Base-by-base conservation (phyloP, 2,888 invertebrate genomes). In the Drosophila heteroneura region DNA sequence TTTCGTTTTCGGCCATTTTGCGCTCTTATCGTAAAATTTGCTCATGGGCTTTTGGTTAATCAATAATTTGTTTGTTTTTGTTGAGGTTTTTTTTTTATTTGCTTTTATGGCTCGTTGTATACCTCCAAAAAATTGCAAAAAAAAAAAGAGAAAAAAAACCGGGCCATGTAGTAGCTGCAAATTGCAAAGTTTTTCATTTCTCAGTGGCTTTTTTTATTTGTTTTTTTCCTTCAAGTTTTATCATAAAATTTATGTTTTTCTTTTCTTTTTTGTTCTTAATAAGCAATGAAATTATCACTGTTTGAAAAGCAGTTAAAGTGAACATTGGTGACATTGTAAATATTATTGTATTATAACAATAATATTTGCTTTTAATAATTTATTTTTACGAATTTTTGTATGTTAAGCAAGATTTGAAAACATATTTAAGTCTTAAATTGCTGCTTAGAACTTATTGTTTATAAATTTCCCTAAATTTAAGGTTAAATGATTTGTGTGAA, bases 241-340 rank as follows among this genome's bases (percentile, higher is more conserved):
- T 65, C 75, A 67, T 75, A 75, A 75, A 78, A 52, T 64, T 63
- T 26, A 54, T 62, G 51, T 41, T 79, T 74, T 39, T 32, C 14
- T 26, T 37, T 19, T 32, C 37, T 28, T 26, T 79, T 67, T 68
- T 78, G 65, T 69, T 62, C 65, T 56, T 12, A 62, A 33, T 41
- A 39, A 28, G 30, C 22, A 49, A 3, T 6, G 5, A 32, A 30
- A 26, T 53, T 3, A 26, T 39, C 14, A 62, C 7, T 5, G 32
- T 33, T 61, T 32, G 33, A 30, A 47, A 49, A 35, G 2, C 44
- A 14, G 5, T 14, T 14, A 33, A 22, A 39, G 33, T 3, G 19
- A 19, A 9, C 7, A 14, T 53, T 19, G 9, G 14, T 22, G 33
- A 22, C 22, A 32, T 19, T 47, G 30, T 26, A 37, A 51, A 28